Base-by-base conservation (phyloP, 2,113 vertebrate species). In the Amblyornis subalaris region DNA sequence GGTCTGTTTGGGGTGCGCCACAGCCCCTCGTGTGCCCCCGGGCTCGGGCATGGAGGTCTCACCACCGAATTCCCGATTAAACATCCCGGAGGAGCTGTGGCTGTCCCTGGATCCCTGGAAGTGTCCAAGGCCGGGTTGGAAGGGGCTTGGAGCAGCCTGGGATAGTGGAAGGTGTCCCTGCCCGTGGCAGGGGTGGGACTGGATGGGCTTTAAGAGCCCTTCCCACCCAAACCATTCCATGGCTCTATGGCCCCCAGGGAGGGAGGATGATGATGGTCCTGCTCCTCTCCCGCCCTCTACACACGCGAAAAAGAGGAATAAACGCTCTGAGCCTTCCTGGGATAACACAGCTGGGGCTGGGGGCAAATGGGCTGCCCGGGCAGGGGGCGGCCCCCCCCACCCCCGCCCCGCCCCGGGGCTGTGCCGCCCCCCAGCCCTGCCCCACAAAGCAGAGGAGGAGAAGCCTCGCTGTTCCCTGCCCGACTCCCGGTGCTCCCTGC, bases 391-490 rank as follows among this genome's bases (percentile, higher is more conserved):
- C 17, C 21, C 29, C n/a, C 77, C 81, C 61, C 77, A 58, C 35
- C 89, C 82, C 53, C n/a, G 70, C 73, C 42, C 73, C n/a, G 6
- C 85, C 67, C 80, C 61, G 8, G n/a, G 47, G 67, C 61, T 14
- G 89, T 16, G 54, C 75, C 77, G 29, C 77, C 92, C 86, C 87
- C 21, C 36, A 6, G 89, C 66, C 35, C 82, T 35, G 93, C 64
- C 83, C 83, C 58, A 72, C 77, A 93, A 93, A 64, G 44, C 22
- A 6, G 55, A 9, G 22, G 29, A 65, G 78, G 51, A 55, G 72
- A 14, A 31, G 17, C 5, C 1, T 31, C 23, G 0, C 2, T 8
- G 12, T 17, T 20, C 35, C 8, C 3, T 2, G 20, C 10, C 13
- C 25, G 2, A 20, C 0, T 25, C 42, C 22, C 33, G 10, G 20